A percentile compares a stretch with the other conserved stretches of the same genome.
Evolutionary conservation across 2,113 vertebrate genomes (phyloP).

Genomic region (Calyptomena viridis): DNA sequence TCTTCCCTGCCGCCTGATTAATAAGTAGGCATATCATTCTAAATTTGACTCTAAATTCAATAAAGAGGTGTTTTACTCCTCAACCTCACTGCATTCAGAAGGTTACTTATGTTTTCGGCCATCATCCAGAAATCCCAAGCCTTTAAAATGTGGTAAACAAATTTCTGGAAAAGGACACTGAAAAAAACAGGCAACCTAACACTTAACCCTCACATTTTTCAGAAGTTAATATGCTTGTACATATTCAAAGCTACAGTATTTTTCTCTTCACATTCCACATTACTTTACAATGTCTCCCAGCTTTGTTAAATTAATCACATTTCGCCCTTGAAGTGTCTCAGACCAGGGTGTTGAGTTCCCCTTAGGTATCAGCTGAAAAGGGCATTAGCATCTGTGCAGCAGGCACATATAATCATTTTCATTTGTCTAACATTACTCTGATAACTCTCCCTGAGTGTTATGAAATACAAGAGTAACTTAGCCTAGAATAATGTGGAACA

Average conservation of each 20-base stretch:
- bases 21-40: neutral
- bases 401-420: neutral
- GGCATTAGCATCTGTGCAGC: neutral
- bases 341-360: neutral
- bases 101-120: neutral
- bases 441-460: constrained; percentile 6
- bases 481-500: neutral
- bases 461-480: neutral
- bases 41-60: neutral
- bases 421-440: constrained; percentile 1
- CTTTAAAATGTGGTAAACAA: neutral
- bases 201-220: neutral
- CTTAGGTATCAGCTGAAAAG: constrained; percentile 11
- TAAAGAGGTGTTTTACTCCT: neutral
- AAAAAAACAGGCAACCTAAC: neutral
- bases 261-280: neutral
- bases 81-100: neutral
- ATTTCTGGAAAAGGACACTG: neutral
- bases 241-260: neutral
- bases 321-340: neutral
- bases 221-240: neutral
- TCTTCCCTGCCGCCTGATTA: neutral
- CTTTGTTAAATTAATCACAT: neutral
- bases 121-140: neutral
- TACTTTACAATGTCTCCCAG: neutral